Conservation (phyloP, 2,113 vertebrate species). For the Ancistrus triradiatus region DNA sequence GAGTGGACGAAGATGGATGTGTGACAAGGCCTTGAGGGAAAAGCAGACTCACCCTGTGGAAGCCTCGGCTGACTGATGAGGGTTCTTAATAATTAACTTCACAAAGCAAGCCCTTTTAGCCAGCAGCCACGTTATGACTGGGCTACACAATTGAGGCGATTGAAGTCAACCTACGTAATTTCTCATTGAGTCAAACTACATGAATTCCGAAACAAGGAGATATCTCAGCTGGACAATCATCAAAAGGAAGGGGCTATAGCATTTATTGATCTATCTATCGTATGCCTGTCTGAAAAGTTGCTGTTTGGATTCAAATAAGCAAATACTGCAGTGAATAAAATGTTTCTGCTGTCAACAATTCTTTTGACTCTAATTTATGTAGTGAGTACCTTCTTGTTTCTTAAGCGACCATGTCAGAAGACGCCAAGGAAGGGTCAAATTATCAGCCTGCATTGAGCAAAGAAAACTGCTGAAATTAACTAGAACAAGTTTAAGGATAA, state of each 20-base stretch:
- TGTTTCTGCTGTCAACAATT: no score
- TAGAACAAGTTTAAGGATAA: no score
- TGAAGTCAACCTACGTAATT: conserved; percentile 34
- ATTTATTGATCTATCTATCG: neutral
- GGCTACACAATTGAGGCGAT: conserved; percentile 33
- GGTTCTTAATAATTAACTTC: conserved; percentile 49
- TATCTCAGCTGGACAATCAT: conserved; percentile 1
- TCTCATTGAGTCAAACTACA: conserved; percentile 30
- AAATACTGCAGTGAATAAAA: no score
- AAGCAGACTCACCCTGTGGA: conserved; percentile 29
- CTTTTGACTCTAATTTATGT: no score
- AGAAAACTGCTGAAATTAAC: no score
- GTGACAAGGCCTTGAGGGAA: conserved; percentile 28
- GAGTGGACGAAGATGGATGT: conserved; percentile 47
- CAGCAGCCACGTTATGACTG: conserved; percentile 32
- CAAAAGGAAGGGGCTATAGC: no score
- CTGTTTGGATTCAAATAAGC: no score
- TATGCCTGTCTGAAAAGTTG: no score
- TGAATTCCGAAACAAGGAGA: conserved; percentile 26
- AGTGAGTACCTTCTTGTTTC: no score
- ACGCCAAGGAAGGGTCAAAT: no score
- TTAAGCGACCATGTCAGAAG: no score
- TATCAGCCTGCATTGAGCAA: no score
- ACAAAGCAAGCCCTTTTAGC: conserved; percentile 43
- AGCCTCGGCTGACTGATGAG: conserved; percentile 43